Conservation (phyloP, 2,113 vertebrate species). For the Larimichthys polyactis region DNA sequence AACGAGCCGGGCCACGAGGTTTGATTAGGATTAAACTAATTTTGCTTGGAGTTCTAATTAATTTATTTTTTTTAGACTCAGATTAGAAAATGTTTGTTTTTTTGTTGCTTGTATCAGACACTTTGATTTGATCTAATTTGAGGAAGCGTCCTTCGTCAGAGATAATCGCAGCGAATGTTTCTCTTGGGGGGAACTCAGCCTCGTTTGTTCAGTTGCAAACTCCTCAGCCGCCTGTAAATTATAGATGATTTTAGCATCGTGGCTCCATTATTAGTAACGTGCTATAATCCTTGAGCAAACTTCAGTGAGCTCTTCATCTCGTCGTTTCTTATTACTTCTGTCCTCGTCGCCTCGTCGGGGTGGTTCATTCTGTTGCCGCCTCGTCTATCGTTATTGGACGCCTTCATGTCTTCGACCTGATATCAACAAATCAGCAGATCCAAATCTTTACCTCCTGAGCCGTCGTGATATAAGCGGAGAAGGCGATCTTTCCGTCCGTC, state of each 20-base stretch:
- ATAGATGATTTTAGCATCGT: constrained; percentile 20
- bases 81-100: too few relatives aligned
- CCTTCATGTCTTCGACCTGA: constrained; percentile 3
- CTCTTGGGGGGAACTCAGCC: constrained; percentile 12
- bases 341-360: constrained; percentile 37
- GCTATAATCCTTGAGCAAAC: constrained; percentile 38
- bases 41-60: constrained; percentile 34
- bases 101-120: too few relatives aligned
- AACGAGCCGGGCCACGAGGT: constrained; percentile 9
- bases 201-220: constrained; percentile 47
- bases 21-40: constrained; percentile 33
- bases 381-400: constrained; percentile 11
- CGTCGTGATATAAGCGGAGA: not conserved
- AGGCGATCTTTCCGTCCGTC: not conserved
- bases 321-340: constrained; percentile 27
- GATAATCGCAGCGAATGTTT: constrained; percentile 43
- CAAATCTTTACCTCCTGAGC: constrained; percentile 1
- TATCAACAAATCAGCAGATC: constrained; percentile 30
- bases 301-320: constrained; percentile 19
- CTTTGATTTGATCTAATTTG: constrained; percentile 46
- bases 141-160: constrained; percentile 43
- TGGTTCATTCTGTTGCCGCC: constrained; percentile 14
- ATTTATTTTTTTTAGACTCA: constrained; percentile 24
- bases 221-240: constrained; percentile 54
- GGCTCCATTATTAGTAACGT: constrained; percentile 45